A percentile compares a stretch with the other conserved stretches of the same genome.
phyloP scores from a whole-genome alignment of 2,888 invertebrate species.

The Eurytoma adleriae region DNA sequence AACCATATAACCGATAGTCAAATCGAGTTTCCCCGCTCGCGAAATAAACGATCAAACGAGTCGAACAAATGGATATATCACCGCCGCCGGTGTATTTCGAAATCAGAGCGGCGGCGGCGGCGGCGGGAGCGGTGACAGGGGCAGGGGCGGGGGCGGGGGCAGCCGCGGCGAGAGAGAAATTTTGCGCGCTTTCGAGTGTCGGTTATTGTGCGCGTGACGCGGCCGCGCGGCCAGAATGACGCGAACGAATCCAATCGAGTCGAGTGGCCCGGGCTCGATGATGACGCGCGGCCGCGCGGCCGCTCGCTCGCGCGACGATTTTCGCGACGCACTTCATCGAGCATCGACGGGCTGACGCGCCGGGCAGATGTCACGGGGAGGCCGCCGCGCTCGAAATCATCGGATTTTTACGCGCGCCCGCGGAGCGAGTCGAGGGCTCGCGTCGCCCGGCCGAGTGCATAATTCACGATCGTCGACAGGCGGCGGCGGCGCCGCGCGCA shows the following conservation, averaged over 20 bases:
- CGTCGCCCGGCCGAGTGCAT: slow-evolving; percentile 22
- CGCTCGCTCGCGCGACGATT: slow-evolving; percentile 46
- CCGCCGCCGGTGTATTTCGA: slow-evolving; percentile 5
- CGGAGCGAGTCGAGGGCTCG: neutral
- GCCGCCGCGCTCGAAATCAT: slow-evolving; percentile 13
- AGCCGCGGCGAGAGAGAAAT: slow-evolving; percentile 25
- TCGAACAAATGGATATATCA: slow-evolving; percentile 38
- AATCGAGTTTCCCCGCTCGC: slow-evolving; percentile 31
- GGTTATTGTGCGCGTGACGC: slow-evolving; percentile 50
- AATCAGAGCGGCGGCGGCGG: neutral
- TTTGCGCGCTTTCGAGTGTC: slow-evolving; percentile 39
- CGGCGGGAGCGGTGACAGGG: neutral
- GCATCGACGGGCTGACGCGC: slow-evolving; percentile 32
- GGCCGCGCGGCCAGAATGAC: slow-evolving; percentile 40
- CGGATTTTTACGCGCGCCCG: slow-evolving; percentile 34
- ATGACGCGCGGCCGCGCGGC: slow-evolving; percentile 38
- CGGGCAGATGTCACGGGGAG: slow-evolving; percentile 29
- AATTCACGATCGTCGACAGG: slow-evolving; percentile 39
- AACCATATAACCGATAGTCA: neutral
- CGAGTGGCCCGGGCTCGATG: slow-evolving; percentile 46
- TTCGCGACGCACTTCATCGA: slow-evolving; percentile 50
- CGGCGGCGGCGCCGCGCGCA: neutral
- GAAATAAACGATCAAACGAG: slow-evolving; percentile 46
- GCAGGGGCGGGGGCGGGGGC: neutral
- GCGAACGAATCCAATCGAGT: slow-evolving; percentile 56